These are phyloP conservation scores for Steinernema feltiae DNA, from an alignment of 1,140 invertebrate genomes.

Conservation along the genomic window DNA sequence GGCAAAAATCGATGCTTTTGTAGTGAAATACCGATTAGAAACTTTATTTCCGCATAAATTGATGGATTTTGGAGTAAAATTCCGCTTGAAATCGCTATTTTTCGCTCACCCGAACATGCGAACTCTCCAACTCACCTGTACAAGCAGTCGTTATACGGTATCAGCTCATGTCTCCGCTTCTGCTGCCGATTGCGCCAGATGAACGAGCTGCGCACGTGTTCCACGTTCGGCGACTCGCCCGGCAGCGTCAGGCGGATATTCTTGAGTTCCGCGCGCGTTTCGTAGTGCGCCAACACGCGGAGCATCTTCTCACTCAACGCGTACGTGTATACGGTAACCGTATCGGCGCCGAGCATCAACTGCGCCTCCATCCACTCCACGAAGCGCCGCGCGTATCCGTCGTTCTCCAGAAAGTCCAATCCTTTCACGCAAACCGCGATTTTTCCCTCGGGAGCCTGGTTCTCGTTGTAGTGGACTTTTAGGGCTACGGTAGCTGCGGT, in stretches of 20 bases:
- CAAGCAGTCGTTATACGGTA: conserved; percentile 91
- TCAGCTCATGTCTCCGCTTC: conserved; percentile 86
- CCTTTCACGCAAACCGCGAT: conserved; percentile 88
- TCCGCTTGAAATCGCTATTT: no score
- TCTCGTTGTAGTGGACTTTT: conserved; percentile 20
- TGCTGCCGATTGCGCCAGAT: conserved; percentile 67
- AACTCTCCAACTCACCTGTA: conserved; percentile 69
- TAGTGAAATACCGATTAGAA: no score
- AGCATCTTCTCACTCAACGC: conserved; percentile 82
- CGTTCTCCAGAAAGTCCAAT: conserved; percentile 71
- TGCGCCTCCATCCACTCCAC: conserved; percentile 92
- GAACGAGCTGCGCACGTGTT: conserved; percentile 61
- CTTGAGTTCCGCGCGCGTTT: conserved; percentile 69
- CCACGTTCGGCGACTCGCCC: conserved; percentile 81
- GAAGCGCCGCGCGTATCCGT: conserved; percentile 55
- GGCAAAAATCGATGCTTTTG: no score
- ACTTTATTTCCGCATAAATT: no score
- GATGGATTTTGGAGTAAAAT: no score
- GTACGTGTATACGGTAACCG: conserved; percentile 83
- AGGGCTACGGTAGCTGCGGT: not conserved
- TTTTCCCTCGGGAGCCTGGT: not conserved
- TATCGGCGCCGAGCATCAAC: conserved; percentile 77
- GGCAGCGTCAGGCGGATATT: conserved; percentile 76
- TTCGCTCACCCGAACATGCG: not conserved
- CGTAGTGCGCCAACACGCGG: conserved; percentile 77